Evolutionary conservation across 2,113 vertebrate genomes (phyloP), one percentile per base, ranked within the genome.

Genomic region (Eubucco bourcierii): DNA sequence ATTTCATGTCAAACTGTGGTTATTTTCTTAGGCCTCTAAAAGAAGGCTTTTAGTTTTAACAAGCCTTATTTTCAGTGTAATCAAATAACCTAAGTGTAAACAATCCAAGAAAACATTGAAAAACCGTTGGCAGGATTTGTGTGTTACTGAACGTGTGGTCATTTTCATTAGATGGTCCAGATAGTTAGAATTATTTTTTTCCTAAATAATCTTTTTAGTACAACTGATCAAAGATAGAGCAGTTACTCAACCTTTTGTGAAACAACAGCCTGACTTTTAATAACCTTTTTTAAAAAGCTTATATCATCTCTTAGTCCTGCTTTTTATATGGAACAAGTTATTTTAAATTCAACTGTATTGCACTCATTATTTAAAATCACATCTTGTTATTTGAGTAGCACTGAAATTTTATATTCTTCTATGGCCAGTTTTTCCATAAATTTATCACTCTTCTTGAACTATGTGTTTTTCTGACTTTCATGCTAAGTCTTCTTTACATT

Each of bases 361-460:
- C 23, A 39, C 4, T 6, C 21, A 25, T n/a, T 68, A 76, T 95
- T 92, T 92, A 77, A 95, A 96, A 77, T 34, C 46, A 64, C 34
- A 46, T 60, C 87, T 74, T 61, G 3, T 15, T 81, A 11, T 92
- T 80, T 80, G 74, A 78, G 39, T 72, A 77, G 16, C 19, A 58
- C 33, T 17, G 21, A 71, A 93, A 29, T 81, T 7, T 64, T 88
- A 4, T 24, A 47, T 87, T 80, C 58, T 96, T 74, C 75, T 58
- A 41, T 37, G 64, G 18, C 18, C 37, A 74, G 29, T 4, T 46
- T 82, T 95, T 68, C 37, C 18, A 33, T 58, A 29, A 86, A 59
- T 94, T 93, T 94, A 64, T 74, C 61, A 33, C 15, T 85, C 52
- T 82, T 15, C 75, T 95, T 81, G 73, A 97, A 67, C 74, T 79